phyloP scores from a whole-genome alignment of 2,888 invertebrate species.

The Shargacucullia verbasci region DNA sequence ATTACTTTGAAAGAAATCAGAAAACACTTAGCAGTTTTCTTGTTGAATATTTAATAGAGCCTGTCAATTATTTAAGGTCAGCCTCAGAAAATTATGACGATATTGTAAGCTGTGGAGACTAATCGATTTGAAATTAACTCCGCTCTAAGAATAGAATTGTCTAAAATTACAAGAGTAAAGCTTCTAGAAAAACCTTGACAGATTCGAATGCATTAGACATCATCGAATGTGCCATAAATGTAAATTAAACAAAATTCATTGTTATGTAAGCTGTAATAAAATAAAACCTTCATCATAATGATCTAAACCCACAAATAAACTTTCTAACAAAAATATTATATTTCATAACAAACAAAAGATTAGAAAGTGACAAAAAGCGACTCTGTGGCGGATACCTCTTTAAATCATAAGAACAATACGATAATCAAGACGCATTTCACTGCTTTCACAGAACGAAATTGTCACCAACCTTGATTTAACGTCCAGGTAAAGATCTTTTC shows the following conservation, averaged over 20 bases:
- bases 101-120: constrained; percentile 10
- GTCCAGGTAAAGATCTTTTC: constrained; percentile 40
- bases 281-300: constrained; percentile 13
- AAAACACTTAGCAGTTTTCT: constrained; percentile 16
- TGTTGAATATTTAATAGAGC: constrained; percentile 29
- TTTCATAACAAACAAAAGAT: constrained; percentile 55
- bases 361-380: constrained; percentile 61
- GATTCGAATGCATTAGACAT: background rate
- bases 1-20: background rate
- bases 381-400: constrained; percentile 54
- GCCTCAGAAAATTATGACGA: constrained; percentile 19
- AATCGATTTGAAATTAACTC: constrained; percentile 8
- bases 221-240: background rate
- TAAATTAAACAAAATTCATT: constrained; percentile 3
- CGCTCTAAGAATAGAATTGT: background rate
- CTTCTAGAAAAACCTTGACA: constrained; percentile 5
- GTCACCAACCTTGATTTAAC: constrained; percentile 58
- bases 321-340: constrained; percentile 52
- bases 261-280: constrained; percentile 23
- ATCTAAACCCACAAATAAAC: constrained; percentile 25
- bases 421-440: constrained; percentile 55
- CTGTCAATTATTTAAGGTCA: constrained; percentile 8
- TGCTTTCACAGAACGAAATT: constrained; percentile 63
- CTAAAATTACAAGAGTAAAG: background rate
- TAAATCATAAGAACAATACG: constrained; percentile 60